Evolutionary conservation across 2,113 vertebrate species (phyloP), one percentile per base, ranked within the genome.

Genomic region (Ceratotherium simum): DNA sequence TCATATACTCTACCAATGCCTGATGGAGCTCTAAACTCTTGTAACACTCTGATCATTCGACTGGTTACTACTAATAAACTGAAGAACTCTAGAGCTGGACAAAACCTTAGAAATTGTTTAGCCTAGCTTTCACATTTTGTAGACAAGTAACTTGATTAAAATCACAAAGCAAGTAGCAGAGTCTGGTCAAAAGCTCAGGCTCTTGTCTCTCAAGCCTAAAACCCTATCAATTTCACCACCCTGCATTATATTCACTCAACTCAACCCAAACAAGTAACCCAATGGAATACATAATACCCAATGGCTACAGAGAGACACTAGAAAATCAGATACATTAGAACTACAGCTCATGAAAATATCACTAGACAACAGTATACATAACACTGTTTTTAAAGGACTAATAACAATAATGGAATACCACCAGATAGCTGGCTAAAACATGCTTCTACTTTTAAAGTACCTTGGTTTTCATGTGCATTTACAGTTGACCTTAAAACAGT

Each of bases 401-500:
- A 81, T 92, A 97, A 89, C 93, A 79, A 64, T 93, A 92, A 97
- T 83, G 85, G 95, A 96, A 92, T 85, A 97, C 65, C 79, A 95
- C 81, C 96, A 92, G 95, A 90, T 78, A 96, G 64, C 85, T 76
- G 91, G 79, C 85, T 98, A 97, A 98, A 96, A 97, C 73, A 79
- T 76, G 96, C 62, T 95, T 23, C 79, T 94, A 60, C 87, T 98
- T 83, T 90, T 98, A 98, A 98, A 98, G 87, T 97, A 95, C 76
- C 97, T 97, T 98, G 96, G 87, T 98, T 98, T 98, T 86, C 39
- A 96, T 58, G 84, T 73, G 76, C 67, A 97, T 73, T 87, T 8
- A 98, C 42, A 97, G 60, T 97, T 97, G 96, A 90, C 92, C 98
- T 97, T 96, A 97, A 98, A 98, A 96, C 75, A 97, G 88, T 83